These are phyloP conservation scores for Morinoia aosen DNA, from an alignment of 2,888 invertebrate species.

Conservation along the genomic window DNA sequence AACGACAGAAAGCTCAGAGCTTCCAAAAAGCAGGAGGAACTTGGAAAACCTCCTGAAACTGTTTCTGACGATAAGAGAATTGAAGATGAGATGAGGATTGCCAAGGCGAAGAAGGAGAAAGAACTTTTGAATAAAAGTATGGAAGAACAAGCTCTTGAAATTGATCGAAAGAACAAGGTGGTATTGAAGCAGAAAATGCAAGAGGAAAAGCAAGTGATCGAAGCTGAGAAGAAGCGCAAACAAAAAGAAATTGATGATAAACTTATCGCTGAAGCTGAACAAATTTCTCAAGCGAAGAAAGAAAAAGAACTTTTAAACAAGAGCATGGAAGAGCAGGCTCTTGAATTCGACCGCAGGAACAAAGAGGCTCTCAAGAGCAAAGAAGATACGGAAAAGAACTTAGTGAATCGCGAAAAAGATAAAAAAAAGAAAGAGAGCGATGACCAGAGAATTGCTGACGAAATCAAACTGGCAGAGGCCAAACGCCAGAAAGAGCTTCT, in stretches of 20 bases:
- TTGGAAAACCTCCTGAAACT: neutral
- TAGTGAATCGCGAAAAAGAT: neutral
- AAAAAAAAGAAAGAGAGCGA: neutral
- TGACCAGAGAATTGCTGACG: constrained; percentile 8
- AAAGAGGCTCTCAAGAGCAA: neutral
- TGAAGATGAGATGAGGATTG: constrained; percentile 13
- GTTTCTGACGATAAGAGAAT: constrained; percentile 11
- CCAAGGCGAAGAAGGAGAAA: neutral
- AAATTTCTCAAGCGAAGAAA: neutral
- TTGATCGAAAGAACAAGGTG: neutral
- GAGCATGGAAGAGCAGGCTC: constrained; percentile 42
- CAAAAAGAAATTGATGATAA: constrained; percentile 21
- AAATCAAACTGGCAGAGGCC: neutral
- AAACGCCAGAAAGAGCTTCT: neutral
- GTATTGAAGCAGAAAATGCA: neutral
- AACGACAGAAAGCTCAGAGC: neutral
- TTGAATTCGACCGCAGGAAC: neutral
- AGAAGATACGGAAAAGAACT: neutral
- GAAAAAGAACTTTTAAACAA: constrained; percentile 44
- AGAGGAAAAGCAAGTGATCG: neutral
- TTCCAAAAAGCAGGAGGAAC: neutral
- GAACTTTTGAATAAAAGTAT: constrained; percentile 15
- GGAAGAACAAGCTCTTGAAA: constrained; percentile 21
- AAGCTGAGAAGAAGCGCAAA: constrained; percentile 3
- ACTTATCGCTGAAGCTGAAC: constrained; percentile 18